Conservation (phyloP, 2,113 vertebrate species). For the Callipepla squamata region DNA sequence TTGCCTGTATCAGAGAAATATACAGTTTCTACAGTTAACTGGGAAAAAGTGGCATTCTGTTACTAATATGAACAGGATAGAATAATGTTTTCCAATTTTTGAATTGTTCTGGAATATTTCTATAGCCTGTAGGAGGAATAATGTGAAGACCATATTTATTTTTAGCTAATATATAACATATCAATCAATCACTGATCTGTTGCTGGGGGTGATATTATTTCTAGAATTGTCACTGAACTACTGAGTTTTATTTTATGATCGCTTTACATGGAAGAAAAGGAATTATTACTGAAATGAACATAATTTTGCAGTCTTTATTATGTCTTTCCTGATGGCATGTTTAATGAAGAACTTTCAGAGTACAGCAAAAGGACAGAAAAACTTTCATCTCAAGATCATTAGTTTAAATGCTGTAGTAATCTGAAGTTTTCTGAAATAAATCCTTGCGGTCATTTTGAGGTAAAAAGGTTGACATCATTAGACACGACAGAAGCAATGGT, state of each 20-base stretch:
- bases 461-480: background rate
- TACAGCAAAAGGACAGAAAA: background rate
- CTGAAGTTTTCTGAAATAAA: background rate
- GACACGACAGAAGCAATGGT: background rate
- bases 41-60: background rate
- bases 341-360: background rate
- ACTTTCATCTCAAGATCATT: background rate
- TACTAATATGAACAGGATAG: background rate
- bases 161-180: slow-evolving; percentile 29
- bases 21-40: background rate
- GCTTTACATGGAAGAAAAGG: background rate
- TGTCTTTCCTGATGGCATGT: background rate
- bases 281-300: background rate
- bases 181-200: slow-evolving; percentile 24
- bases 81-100: background rate
- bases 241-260: background rate
- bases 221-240: background rate
- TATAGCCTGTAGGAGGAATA: background rate
- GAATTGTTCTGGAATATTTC: background rate
- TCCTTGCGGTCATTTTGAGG: background rate
- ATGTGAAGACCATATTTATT: slow-evolving; percentile 24
- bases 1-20: background rate
- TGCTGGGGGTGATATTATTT: background rate
- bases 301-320: background rate
- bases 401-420: background rate